Conservation (phyloP, 2,888 invertebrate genomes). For the Torymus auratus region DNA sequence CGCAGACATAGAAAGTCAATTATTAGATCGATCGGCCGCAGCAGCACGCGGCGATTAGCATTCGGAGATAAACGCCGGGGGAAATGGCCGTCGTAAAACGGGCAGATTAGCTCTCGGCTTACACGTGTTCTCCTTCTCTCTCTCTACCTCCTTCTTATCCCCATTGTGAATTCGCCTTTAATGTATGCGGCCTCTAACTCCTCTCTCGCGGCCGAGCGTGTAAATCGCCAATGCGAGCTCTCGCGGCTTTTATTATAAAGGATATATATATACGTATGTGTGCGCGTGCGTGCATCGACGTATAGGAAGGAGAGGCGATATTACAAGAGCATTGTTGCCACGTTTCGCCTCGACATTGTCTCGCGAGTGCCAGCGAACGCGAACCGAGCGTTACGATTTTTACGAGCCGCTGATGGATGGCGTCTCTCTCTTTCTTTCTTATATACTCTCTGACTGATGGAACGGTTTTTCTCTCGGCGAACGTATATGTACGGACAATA, state of each 20-base stretch:
- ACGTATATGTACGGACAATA: too few relatives aligned
- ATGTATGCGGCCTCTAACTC: conserved; percentile 28
- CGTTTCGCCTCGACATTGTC: conserved; percentile 34
- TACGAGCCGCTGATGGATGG: conserved; percentile 6
- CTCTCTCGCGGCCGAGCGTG: conserved; percentile 2
- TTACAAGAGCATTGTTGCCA: conserved; percentile 46
- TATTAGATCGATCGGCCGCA: conserved; percentile 40
- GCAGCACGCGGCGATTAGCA: not conserved
- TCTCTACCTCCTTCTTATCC: not conserved
- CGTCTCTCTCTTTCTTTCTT: not conserved
- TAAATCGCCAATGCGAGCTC: conserved; percentile 26
- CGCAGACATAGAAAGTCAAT: conserved; percentile 41
- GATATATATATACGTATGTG: not conserved
- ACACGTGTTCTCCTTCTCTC: conserved; percentile 22
- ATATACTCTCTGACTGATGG: not conserved
- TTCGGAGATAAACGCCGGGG: conserved; percentile 25
- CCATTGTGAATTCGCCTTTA: conserved; percentile 44
- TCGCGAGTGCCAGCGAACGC: not conserved
- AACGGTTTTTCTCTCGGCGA: not conserved
- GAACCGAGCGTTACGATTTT: conserved; percentile 14
- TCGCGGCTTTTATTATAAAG: conserved; percentile 22
- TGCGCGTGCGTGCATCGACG: not conserved
- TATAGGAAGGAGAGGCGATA: conserved; percentile 13
- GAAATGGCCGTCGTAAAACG: conserved; percentile 33
- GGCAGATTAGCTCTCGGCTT: conserved; percentile 23